A percentile compares a stretch with the other conserved stretches of the same genome.
Conservation (phyloP, 2,888 invertebrate species). For the Cataglyphis altisquamis region DNA sequence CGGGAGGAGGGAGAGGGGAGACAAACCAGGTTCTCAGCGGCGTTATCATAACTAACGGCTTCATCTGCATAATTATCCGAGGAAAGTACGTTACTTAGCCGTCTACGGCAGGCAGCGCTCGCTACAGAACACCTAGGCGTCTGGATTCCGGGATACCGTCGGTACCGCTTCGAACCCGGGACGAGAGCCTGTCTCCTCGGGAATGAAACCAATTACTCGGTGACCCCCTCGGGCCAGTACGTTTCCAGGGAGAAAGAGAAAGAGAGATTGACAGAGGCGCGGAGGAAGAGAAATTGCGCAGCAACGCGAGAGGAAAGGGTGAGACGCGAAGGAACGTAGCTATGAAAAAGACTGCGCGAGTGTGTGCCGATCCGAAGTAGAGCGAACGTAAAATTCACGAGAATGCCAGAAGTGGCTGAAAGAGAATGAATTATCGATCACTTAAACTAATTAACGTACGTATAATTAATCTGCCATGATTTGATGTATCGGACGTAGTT, state of each 20-base stretch:
- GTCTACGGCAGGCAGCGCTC: constrained; percentile 63
- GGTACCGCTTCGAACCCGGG: constrained; percentile 75
- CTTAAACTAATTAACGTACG: neutral
- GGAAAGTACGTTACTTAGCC: constrained; percentile 82
- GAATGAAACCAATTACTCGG: constrained; percentile 86
- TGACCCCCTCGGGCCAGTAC: constrained; percentile 82
- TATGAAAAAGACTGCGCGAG: constrained; percentile 23
- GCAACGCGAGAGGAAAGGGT: constrained; percentile 46
- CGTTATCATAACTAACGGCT: constrained; percentile 84
- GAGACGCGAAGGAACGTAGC: constrained; percentile 43
- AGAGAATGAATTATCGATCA: neutral
- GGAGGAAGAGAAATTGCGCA: constrained; percentile 52
- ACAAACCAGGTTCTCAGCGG: constrained; percentile 69
- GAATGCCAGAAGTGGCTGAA: neutral
- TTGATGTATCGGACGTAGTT: neutral
- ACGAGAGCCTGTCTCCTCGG: constrained; percentile 82
- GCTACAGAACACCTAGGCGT: constrained; percentile 62
- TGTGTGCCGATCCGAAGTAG: constrained; percentile 11
- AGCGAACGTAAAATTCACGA: constrained; percentile 15
- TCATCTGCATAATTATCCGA: constrained; percentile 85
- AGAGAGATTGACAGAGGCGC: constrained; percentile 63
- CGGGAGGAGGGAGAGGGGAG: constrained; percentile 31
- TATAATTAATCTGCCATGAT: neutral
- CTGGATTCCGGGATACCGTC: constrained; percentile 65
- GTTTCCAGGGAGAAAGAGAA: constrained; percentile 64